Evolutionary conservation across 2,797 vertebrate genomes (phyloP).

Genomic region (Mionectes olivaceus): DNA sequence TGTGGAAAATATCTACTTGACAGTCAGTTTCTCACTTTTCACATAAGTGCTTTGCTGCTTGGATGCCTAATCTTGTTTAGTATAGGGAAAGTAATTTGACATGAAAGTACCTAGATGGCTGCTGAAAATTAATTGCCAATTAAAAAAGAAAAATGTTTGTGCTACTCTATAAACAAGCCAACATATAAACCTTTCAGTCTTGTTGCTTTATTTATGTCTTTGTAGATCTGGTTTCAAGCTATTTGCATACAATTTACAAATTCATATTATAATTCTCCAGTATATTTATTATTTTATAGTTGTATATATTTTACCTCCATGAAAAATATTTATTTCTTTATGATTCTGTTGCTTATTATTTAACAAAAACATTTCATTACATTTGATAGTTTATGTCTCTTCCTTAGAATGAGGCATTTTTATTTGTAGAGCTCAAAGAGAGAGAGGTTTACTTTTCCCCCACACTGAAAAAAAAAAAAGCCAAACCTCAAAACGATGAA

Average conservation of each 20-base stretch:
- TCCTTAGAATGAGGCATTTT: conserved; percentile 75
- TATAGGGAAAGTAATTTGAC: conserved; percentile 86
- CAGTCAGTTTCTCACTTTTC: conserved; percentile 86
- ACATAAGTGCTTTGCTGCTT: conserved; percentile 84
- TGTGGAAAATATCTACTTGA: conserved; percentile 85
- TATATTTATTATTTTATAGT: conserved; percentile 86
- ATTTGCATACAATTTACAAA: conserved; percentile 88
- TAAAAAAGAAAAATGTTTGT: conserved; percentile 89
- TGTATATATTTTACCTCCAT: conserved; percentile 84
- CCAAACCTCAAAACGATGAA: conserved; percentile 5
- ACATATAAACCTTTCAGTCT: conserved; percentile 86
- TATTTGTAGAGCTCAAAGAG: conserved; percentile 57
- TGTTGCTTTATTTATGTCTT: conserved; percentile 84
- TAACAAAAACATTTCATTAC: conserved; percentile 82
- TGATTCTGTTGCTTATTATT: conserved; percentile 82
- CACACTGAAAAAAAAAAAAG: not conserved
- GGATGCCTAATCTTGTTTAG: conserved; percentile 86
- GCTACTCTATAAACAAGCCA: conserved; percentile 86
- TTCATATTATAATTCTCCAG: conserved; percentile 82
- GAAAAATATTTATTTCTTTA: conserved; percentile 84
- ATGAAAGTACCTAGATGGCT: conserved; percentile 86
- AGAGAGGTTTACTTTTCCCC: conserved; percentile 41
- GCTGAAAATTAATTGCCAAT: conserved; percentile 88
- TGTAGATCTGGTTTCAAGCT: conserved; percentile 83
- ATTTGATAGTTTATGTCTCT: conserved; percentile 82